Base-by-base conservation (phyloP, 2,888 invertebrate species). In the Hirtodrosophila trivittata region DNA sequence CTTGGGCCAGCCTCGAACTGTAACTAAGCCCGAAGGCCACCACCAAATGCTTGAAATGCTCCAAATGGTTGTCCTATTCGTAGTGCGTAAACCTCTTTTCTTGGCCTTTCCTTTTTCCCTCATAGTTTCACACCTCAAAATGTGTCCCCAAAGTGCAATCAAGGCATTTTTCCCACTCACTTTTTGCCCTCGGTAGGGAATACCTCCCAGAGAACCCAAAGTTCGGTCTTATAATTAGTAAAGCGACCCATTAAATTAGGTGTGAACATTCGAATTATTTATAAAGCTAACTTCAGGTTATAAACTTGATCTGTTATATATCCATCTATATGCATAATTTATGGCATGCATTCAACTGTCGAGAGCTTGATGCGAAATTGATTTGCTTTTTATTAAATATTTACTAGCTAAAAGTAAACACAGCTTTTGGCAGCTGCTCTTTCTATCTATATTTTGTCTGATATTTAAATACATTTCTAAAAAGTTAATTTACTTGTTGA, bases 111-210 rank as follows among this genome's bases (percentile, higher is more conserved):
- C 18, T 18, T 25, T 43, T 41, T 16, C n/a, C 10, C 16, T 28
- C 9, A 7, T 43, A 16, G 16, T 37, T 35, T 82, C 67, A 58
- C 82, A 86, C 86, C 77, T 80, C 77, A 66, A 70, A 83, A 83
- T 83, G 80, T 76, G 75, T 83, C 83, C 84, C 83, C 64, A 52
- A 76, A 67, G 83, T 69, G 80, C 75, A 77, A 85, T 85, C 80
- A 83, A 80, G 55, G 47, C 56, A 68, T 71, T 69, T 86, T 69
- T 66, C 66, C 62, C 73, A 65, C 69, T 72, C 68, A 51, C 51
- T 63, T 74, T 55, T 39, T 49, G 37, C 30, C 43, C 46, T 49
- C 10, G 43, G 6, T 8, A 6, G 13, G 26, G 16, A 16, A 38
- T 3, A 13, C 8, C 18, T 3, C 6, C 9, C 7, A 21, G 18